A percentile compares a stretch with the other conserved stretches of the same genome.
Evolutionary conservation across 2,888 invertebrate species (phyloP).

Genomic region (Formica aserva): DNA sequence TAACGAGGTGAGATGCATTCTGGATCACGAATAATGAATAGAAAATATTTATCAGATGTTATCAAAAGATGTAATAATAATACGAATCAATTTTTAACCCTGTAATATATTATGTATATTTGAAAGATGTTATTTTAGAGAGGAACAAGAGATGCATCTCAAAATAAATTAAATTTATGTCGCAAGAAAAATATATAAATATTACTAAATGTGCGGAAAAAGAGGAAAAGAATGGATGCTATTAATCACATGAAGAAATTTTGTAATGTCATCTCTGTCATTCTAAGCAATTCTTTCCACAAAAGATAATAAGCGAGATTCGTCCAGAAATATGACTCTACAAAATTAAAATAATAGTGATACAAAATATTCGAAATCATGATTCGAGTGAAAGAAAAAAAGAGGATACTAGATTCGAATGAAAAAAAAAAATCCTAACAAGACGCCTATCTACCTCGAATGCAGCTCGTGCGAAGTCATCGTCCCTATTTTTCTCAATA

Average conservation of each 20-base stretch:
- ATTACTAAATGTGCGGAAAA: too few relatives aligned
- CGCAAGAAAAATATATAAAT: neutral
- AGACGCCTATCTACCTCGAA: constrained; percentile 24
- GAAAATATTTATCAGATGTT: constrained; percentile 1
- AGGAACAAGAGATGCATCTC: neutral
- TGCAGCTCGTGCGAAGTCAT: constrained; percentile 62
- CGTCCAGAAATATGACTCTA: neutral
- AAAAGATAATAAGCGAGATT: constrained; percentile 12
- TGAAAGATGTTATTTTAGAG: neutral
- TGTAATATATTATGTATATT: neutral
- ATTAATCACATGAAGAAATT: constrained; percentile 36
- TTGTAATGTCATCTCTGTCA: constrained; percentile 11
- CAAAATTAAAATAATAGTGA: constrained; percentile 10
- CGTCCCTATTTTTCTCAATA: constrained; percentile 65
- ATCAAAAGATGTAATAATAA: neutral
- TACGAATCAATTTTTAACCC: neutral
- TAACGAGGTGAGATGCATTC: constrained; percentile 1
- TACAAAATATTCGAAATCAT: neutral
- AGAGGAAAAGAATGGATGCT: neutral
- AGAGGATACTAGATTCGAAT: neutral
- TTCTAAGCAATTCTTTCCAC: constrained; percentile 1
- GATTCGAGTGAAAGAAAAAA: neutral
- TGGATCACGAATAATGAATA: constrained; percentile 10
- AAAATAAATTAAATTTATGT: neutral
- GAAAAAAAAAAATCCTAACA: constrained; percentile 45